These are phyloP conservation scores for Tonatia bakeri DNA, from an alignment of 2,113 vertebrate species.

Conservation along the genomic window DNA sequence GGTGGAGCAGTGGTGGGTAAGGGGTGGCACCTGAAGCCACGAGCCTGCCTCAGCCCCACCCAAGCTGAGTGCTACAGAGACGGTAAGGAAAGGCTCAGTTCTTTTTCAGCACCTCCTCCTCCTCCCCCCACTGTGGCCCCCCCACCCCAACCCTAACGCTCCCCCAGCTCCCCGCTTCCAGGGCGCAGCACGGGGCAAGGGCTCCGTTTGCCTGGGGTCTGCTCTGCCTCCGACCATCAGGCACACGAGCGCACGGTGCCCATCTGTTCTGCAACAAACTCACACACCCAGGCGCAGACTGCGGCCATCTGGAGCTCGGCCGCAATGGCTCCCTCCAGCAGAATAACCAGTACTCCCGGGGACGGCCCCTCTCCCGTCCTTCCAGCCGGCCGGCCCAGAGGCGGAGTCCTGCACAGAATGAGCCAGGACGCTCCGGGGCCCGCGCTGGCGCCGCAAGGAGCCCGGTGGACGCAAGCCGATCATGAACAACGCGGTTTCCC, in stretches of 20 bases:
- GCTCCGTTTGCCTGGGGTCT: neutral
- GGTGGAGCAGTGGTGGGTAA: too few relatives aligned
- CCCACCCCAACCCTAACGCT: neutral
- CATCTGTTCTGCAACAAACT: neutral
- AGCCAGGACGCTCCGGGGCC: neutral
- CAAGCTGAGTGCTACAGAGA: neutral
- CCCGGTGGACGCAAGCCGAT: neutral
- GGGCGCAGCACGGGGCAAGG: too few relatives aligned
- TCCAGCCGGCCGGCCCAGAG: rapidly evolving
- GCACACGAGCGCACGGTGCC: neutral
- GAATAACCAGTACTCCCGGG: neutral
- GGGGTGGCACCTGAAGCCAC: rapidly evolving
- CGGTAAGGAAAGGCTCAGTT: neutral
- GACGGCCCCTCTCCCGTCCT: neutral
- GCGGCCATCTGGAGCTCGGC: neutral
- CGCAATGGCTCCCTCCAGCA: neutral
- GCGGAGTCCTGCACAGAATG: rapidly evolving
- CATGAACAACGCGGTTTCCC: rapidly evolving
- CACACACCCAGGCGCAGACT: neutral
- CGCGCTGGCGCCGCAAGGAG: rapidly evolving
- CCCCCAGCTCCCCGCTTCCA: too few relatives aligned
- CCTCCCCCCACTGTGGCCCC: rapidly evolving
- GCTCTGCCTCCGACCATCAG: neutral
- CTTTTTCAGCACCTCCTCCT: neutral
- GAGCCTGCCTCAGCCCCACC: neutral